Percentiles rank a stretch among this genome's conserved stretches.
Conservation (phyloP, 2,888 invertebrate species). For the Xestia sexstrigata region DNA sequence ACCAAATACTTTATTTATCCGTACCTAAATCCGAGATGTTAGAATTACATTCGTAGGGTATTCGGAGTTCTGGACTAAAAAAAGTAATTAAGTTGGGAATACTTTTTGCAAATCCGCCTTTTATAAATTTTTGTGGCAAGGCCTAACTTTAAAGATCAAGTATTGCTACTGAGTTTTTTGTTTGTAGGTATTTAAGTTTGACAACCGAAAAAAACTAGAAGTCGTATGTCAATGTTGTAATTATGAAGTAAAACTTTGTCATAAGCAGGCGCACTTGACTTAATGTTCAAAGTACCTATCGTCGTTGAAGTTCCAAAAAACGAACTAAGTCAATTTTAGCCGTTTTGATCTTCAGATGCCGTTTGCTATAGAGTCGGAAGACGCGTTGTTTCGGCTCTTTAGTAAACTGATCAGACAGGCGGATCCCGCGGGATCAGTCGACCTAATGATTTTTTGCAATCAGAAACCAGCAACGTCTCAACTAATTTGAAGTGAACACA, state of each 20-base stretch:
- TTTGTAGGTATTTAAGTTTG: conserved; percentile 8
- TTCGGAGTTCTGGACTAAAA: conserved; percentile 10
- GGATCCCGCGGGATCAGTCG: no score
- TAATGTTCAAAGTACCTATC: not conserved
- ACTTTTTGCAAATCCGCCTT: not conserved
- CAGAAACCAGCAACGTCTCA: no score
- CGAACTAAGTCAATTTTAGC: no score
- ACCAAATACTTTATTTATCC: conserved; percentile 23
- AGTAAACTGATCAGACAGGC: no score
- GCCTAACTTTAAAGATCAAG: conserved; percentile 3
- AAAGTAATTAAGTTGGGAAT: conserved; percentile 17
- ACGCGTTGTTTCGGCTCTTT: no score
- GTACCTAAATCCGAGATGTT: not conserved
- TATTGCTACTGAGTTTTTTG: conserved; percentile 15
- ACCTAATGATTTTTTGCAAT: no score
- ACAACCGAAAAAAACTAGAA: conserved; percentile 1
- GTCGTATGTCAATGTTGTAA: not conserved
- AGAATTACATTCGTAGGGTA: conserved; percentile 7
- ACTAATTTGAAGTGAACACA: no score
- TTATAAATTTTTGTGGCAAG: not conserved
- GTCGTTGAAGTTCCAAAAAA: no score
- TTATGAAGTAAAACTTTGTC: not conserved
- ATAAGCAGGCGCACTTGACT: not conserved
- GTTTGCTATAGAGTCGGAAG: no score
- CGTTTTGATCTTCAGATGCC: no score